Percentiles rank a stretch among this genome's conserved stretches.
Evolutionary conservation across 2,113 vertebrate species (phyloP).

Genomic region (Onychostoma macrolepis): DNA sequence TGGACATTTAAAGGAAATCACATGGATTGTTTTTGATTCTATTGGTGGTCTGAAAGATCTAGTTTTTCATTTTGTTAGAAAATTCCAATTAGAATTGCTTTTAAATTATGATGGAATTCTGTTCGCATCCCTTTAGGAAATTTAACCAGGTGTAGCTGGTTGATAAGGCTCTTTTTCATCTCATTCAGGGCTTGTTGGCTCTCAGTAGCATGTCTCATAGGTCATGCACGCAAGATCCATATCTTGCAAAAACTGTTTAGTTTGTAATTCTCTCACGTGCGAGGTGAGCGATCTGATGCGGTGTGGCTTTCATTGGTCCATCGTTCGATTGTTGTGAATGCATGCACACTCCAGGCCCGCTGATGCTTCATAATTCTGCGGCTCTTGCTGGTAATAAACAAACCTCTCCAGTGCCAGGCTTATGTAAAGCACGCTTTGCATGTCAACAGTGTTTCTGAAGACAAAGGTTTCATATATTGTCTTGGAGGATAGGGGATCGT

Average conservation of each 20-base stretch:
- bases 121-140: background rate
- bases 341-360: conserved; percentile 1
- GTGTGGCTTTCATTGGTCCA: background rate
- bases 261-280: conserved; percentile 43
- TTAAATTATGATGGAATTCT: background rate
- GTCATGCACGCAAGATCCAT: conserved; percentile 29
- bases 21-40: background rate
- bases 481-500: conserved; percentile 2
- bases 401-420: conserved; percentile 12
- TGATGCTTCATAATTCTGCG: conserved; percentile 31
- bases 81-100: background rate
- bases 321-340: conserved; percentile 22
- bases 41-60: background rate
- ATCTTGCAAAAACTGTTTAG: conserved; percentile 37
- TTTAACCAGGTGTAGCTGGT: background rate
- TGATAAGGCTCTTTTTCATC: conserved; percentile 1
- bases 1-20: background rate
- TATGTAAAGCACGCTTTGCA: conserved; percentile 26
- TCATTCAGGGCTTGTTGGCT: background rate
- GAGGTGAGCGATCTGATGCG: conserved; percentile 11
- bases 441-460: conserved; percentile 21
- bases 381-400: conserved; percentile 33
- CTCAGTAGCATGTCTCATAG: background rate
- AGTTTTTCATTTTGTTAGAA: background rate
- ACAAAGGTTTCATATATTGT: conserved; percentile 21